These are phyloP conservation scores for Cephus pygmeus DNA, from an alignment of 2,888 invertebrate genomes.

Conservation along the genomic window DNA sequence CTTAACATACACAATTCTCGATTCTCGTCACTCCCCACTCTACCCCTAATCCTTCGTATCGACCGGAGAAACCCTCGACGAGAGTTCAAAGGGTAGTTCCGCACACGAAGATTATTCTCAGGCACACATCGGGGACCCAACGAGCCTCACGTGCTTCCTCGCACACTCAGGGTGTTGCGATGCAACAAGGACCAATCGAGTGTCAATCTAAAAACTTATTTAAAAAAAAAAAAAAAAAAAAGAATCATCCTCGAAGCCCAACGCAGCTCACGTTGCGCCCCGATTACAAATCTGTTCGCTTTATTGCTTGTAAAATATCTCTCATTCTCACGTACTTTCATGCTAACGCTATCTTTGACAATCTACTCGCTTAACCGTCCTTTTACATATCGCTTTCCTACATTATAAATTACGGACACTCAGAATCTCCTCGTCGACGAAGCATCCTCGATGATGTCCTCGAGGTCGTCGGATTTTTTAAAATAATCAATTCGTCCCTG, in stretches of 20 bases:
- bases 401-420: neutral
- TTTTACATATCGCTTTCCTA: neutral
- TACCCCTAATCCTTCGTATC: neutral
- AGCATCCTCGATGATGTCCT: no score
- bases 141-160: neutral
- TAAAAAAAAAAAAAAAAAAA: neutral
- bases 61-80: neutral
- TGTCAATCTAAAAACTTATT: constrained; percentile 1
- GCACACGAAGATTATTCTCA: neutral
- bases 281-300: constrained; percentile 28
- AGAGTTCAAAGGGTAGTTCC: neutral
- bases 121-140: neutral
- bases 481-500: neutral
- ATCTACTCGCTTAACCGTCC: neutral
- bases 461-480: neutral
- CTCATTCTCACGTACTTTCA: constrained; percentile 14
- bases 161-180: constrained; percentile 8
- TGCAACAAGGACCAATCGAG: constrained; percentile 21
- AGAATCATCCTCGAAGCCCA: constrained; percentile 26
- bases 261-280: constrained; percentile 20
- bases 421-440: neutral
- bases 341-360: neutral
- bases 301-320: constrained; percentile 41
- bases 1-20: constrained; percentile 3
- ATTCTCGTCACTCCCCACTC: neutral